These are phyloP conservation scores for Mallotus villosus DNA, from an alignment of 2,797 vertebrate species.

Conservation along the genomic window DNA sequence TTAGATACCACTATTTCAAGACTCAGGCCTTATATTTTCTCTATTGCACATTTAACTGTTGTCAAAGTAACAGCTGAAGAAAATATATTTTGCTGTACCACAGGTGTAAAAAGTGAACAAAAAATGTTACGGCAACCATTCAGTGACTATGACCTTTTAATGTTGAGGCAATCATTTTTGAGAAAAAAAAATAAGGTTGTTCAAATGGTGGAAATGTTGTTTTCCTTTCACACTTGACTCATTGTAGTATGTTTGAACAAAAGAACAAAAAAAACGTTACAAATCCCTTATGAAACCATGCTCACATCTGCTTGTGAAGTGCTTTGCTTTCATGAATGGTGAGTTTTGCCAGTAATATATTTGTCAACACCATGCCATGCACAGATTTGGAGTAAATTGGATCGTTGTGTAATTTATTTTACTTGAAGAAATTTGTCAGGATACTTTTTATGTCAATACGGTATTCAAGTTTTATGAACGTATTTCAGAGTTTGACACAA, in stretches of 20 bases:
- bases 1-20: constrained; percentile 94
- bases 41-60: constrained; percentile 99
- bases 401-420: constrained; percentile 81
- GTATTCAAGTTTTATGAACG: constrained; percentile 60
- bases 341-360: constrained; percentile 82
- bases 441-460: constrained; percentile 52
- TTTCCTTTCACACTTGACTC: constrained; percentile 87
- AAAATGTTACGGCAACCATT: constrained; percentile 70
- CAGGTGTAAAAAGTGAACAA: constrained; percentile 89
- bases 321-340: constrained; percentile 83
- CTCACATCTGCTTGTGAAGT: constrained; percentile 87
- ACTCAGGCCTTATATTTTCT: constrained; percentile 99
- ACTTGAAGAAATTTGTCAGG: constrained; percentile 76
- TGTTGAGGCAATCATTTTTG: constrained; percentile 52
- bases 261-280: constrained; percentile 59
- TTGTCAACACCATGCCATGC: constrained; percentile 85
- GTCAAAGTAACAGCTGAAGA: constrained; percentile 95
- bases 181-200: constrained; percentile 78
- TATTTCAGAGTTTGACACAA: constrained; percentile 70
- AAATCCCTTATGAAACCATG: constrained; percentile 76
- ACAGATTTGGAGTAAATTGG: constrained; percentile 85
- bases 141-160: constrained; percentile 69
- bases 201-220: constrained; percentile 83
- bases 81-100: constrained; percentile 99
- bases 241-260: constrained; percentile 86